Evolutionary conservation across 2,113 vertebrate species (phyloP), one percentile per base, ranked within the genome.

Genomic region (Otolemur garnettii): DNA sequence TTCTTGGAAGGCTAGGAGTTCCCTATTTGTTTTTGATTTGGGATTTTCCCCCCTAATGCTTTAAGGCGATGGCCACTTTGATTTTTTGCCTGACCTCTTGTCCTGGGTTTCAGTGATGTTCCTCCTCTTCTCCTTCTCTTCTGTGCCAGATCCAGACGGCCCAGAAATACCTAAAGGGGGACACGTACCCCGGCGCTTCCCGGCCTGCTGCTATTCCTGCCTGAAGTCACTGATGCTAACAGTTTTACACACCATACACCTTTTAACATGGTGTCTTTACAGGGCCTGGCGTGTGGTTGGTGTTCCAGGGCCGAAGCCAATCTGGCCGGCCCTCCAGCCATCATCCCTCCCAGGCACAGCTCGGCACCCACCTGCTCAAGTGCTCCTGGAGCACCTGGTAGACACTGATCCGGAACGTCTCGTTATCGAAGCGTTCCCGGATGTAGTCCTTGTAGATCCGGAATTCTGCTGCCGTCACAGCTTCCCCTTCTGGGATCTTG

Each of bases 381-480:
- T 98, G 98, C 94, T 99, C 99, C 98, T 99, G 98, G 74, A 99
- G 98, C 94, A 99, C 99, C 98, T 99, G 99, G 98, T 99, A 99
- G 90, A 99, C 97, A 4, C 98, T 99, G 97, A 99, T 99, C 93
- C 98, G 99, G 98, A 99, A 99, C 0, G 99, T 99, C 93, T 99
- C 98, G 0, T 99, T 99, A 96, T 99, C 98, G 0, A 98, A 97
- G 84, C 98, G 98, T 30, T 99, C 99, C 14, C 97, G 99, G 96
- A 99, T 97, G 82, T 99, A 99, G 95, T 99, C 99, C 98, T 99
- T 99, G 83, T 99, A 99, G 98, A 99, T 99, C 69, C 99, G 99
- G 97, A 99, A 99, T 90, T 99, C 99, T 0, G 99, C 99, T 0
- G 99, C 99, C 0, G 99, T 99, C 96, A 99, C 99, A 0, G 99